phyloP scores from a whole-genome alignment of 2,113 vertebrate genomes.

The Zapornia atra region DNA sequence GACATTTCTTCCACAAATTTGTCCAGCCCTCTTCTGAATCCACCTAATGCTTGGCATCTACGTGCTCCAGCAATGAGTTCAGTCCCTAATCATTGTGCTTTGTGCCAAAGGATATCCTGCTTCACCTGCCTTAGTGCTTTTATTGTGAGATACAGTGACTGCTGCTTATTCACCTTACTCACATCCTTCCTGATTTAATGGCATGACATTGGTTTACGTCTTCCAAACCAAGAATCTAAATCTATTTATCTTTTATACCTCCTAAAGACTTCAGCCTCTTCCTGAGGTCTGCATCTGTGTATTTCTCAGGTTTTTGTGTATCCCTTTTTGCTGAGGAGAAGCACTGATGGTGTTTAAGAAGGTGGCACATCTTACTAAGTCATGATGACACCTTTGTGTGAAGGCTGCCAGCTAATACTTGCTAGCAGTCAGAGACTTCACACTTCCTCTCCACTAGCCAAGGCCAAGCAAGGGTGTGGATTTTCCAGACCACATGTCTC shows the following conservation, averaged over 20 bases:
- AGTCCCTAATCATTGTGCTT: background rate
- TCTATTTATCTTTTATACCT: background rate
- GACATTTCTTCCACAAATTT: background rate
- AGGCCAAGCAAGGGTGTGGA: background rate
- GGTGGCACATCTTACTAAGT: background rate
- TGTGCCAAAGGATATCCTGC: background rate
- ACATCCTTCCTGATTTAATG: background rate
- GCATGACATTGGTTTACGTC: background rate
- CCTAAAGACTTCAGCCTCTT: background rate
- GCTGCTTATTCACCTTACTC: background rate
- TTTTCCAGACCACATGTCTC: background rate
- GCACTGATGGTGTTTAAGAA: background rate
- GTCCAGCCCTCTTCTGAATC: background rate
- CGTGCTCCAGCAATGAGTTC: background rate
- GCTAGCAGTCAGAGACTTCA: background rate
- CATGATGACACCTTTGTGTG: background rate
- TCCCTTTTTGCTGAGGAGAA: background rate
- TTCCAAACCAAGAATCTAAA: background rate
- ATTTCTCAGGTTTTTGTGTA: background rate
- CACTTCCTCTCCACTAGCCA: background rate
- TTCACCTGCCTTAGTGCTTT: background rate
- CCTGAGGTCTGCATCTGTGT: background rate
- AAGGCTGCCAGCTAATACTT: background rate
- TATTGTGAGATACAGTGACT: background rate
- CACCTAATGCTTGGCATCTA: background rate